A percentile compares a stretch with the other conserved stretches of the same genome.
Evolutionary conservation across 2,797 vertebrate genomes (phyloP).

Genomic region (Psittacula derbiana): DNA sequence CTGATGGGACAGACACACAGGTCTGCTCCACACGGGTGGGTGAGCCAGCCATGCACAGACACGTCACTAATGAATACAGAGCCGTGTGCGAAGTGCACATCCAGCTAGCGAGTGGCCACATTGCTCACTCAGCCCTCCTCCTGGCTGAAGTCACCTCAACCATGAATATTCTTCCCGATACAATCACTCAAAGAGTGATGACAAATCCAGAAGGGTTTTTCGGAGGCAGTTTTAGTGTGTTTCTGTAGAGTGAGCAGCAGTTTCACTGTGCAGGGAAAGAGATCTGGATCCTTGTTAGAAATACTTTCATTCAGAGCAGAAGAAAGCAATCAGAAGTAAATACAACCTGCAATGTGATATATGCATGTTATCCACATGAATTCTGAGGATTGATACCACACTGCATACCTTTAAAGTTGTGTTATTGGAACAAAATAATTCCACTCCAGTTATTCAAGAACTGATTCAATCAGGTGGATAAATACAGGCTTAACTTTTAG

Average conservation of each 20-base stretch:
- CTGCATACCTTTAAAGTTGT: not conserved
- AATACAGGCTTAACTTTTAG: not conserved
- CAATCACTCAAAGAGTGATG: conserved; percentile 24
- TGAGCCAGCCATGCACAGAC: not conserved
- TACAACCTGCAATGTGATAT: not conserved
- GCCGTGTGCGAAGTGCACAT: fast-evolving
- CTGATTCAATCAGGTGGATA: not conserved
- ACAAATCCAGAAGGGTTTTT: conserved; percentile 5
- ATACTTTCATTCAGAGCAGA: not conserved
- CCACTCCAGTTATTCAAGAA: not conserved
- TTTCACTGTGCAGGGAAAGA: not conserved
- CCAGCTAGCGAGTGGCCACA: not conserved
- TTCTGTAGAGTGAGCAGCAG: not conserved
- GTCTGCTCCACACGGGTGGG: not conserved
- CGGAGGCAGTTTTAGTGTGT: not conserved
- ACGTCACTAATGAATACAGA: not conserved
- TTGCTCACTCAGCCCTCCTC: not conserved
- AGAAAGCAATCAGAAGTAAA: conserved; percentile 16
- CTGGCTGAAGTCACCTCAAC: not conserved
- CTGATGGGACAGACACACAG: not conserved
- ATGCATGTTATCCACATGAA: not conserved
- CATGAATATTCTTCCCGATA: conserved; percentile 19
- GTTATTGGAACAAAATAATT: conserved; percentile 12
- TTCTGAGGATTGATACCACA: not conserved
- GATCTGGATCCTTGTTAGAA: not conserved